Evolutionary conservation across 2,113 vertebrate genomes (phyloP).

Genomic region (Phrynosoma platyrhinos): DNA sequence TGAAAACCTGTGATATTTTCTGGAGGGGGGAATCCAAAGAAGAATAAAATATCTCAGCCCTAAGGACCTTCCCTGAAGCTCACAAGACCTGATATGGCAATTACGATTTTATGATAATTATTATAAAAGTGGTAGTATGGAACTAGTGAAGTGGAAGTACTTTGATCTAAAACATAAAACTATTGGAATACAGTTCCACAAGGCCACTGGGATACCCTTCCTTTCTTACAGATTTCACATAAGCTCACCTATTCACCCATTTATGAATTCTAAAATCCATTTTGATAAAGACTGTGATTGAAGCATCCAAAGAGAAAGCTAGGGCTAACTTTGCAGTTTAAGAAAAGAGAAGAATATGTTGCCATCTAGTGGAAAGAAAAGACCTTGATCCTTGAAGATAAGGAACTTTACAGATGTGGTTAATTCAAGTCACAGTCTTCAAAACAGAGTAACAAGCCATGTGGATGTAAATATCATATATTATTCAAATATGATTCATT

Average conservation of each 20-base stretch:
- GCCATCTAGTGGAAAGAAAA: constrained; percentile 9
- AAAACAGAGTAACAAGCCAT: not conserved
- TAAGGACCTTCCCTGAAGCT: not conserved
- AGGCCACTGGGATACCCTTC: not conserved
- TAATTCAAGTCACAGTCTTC: not conserved
- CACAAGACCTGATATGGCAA: not conserved
- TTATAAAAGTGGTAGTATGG: too few species aligned
- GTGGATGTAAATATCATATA: not conserved
- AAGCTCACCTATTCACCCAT: not conserved
- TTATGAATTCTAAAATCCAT: not conserved
- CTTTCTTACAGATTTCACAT: not conserved
- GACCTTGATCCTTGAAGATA: not conserved
- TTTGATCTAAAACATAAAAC: not conserved
- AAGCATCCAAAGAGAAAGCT: not conserved
- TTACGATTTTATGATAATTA: too few species aligned
- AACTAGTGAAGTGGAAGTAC: not conserved
- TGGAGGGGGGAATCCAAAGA: not conserved
- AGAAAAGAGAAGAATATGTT: not conserved
- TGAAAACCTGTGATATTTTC: not conserved
- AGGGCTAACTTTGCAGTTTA: not conserved
- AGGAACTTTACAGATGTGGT: not conserved
- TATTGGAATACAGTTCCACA: not conserved
- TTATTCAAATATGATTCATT: not conserved
- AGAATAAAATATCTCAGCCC: not conserved
- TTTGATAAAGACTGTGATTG: not conserved